phyloP scores from a whole-genome alignment of 2,113 vertebrate species.

The Raja brachyura region DNA sequence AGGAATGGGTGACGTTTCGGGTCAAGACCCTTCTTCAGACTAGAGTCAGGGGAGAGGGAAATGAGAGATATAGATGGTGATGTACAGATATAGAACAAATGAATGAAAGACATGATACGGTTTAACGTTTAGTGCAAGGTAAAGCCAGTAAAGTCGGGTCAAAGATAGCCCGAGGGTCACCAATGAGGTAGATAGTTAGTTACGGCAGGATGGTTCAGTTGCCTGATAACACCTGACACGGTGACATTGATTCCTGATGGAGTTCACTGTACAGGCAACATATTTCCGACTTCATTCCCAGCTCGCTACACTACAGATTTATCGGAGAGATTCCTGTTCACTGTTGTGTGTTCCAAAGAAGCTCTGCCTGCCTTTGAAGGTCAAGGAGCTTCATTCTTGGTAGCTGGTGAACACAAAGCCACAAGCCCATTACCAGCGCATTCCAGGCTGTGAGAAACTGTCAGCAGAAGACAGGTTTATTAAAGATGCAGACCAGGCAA shows the following conservation, averaged over 20 bases:
- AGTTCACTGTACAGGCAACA: background rate
- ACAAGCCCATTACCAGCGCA: background rate
- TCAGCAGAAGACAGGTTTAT: slow-evolving; percentile 20
- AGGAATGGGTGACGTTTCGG: no score
- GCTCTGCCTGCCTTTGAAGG: background rate
- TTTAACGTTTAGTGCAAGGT: no score
- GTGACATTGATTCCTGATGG: background rate
- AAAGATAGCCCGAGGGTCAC: no score
- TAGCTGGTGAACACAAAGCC: background rate
- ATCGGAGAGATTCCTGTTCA: background rate
- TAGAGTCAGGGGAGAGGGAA: no score
- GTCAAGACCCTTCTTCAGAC: no score
- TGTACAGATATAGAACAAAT: no score
- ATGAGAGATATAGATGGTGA: no score
- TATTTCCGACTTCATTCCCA: background rate
- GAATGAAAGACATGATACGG: no score
- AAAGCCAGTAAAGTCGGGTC: no score
- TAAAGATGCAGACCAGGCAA: background rate
- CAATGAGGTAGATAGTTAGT: no score
- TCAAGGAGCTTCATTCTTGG: background rate
- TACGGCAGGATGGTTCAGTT: no score
- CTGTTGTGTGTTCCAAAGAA: background rate
- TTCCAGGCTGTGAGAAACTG: background rate
- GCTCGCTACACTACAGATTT: background rate
- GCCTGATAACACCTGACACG: background rate